Percentiles rank a stretch among this genome's conserved stretches.
phyloP scores from a whole-genome alignment of 2,888 invertebrate species.

The Melikaiella ostensackeni region DNA sequence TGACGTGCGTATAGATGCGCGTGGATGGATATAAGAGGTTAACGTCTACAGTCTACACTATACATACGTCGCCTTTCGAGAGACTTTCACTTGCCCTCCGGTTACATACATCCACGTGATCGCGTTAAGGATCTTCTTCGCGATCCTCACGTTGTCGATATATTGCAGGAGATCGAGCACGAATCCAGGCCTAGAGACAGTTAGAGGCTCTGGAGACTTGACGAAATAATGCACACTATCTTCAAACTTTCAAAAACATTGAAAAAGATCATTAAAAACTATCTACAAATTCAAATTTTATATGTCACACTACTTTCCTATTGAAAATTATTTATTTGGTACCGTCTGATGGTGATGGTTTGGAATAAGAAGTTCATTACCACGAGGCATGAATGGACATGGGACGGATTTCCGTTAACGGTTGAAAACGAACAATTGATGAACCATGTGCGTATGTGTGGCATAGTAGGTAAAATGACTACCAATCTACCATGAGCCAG shows the following conservation, averaged over 20 bases:
- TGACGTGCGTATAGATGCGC: constrained; percentile 30
- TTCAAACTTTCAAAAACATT: neutral
- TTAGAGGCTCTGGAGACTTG: neutral
- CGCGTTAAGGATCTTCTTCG: constrained; percentile 64
- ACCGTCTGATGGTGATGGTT: neutral
- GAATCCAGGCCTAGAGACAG: neutral
- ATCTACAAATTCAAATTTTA: neutral
- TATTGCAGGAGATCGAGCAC: constrained; percentile 36
- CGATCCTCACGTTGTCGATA: constrained; percentile 51
- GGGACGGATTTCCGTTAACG: constrained; percentile 29
- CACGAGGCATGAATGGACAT: constrained; percentile 24
- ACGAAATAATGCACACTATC: neutral
- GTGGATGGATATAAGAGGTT: constrained; percentile 10
- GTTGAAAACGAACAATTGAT: constrained; percentile 4
- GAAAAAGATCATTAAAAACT: neutral
- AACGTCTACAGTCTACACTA: constrained; percentile 51
- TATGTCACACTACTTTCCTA: neutral
- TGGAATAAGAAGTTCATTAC: constrained; percentile 25
- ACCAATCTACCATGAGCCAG: constrained; percentile 29
- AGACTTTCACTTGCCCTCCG: constrained; percentile 72
- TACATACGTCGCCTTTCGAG: constrained; percentile 62
- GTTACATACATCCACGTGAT: constrained; percentile 64
- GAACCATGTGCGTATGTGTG: constrained; percentile 20
- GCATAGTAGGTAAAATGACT: constrained; percentile 30
- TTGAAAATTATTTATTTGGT: neutral